Evolutionary conservation across 2,797 vertebrate genomes (phyloP).

Genomic region (Chiloscyllium punctatum): DNA sequence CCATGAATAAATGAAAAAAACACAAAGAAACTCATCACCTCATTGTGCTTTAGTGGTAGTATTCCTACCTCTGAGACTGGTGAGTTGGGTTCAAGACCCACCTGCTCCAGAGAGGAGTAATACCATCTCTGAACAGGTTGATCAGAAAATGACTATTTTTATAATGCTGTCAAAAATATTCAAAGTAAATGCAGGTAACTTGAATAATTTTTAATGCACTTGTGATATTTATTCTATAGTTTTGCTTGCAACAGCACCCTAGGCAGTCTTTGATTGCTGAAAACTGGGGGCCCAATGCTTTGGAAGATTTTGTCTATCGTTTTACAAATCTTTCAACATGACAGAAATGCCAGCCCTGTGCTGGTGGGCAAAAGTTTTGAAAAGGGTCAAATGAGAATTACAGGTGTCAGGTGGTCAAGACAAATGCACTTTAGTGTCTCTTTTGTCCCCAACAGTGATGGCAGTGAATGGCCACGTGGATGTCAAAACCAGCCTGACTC

Average conservation of each 20-base stretch:
- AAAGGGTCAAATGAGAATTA: background rate
- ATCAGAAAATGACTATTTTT: too few relatives aligned
- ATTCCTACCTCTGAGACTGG: too few relatives aligned
- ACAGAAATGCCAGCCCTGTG: background rate
- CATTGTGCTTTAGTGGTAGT: too few relatives aligned
- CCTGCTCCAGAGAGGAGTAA: too few relatives aligned
- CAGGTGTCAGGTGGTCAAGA: background rate
- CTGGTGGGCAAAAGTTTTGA: background rate
- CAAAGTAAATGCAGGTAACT: background rate
- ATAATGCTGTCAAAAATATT: background rate
- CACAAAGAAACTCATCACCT: too few relatives aligned
- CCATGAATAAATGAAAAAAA: too few relatives aligned
- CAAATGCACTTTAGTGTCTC: background rate
- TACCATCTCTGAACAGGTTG: too few relatives aligned
- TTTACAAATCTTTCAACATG: background rate
- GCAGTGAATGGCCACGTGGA: constrained; percentile 82
- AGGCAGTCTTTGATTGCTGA: background rate
- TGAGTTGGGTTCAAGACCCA: too few relatives aligned
- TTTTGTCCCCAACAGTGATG: constrained; percentile 58
- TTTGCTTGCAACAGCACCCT: background rate
- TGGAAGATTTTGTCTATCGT: background rate
- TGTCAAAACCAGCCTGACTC: constrained; percentile 81
- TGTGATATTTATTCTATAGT: background rate
- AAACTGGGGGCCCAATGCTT: background rate
- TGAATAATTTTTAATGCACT: background rate